Evolutionary conservation across 2,888 invertebrate genomes (phyloP).

Genomic region (Geophilus truncorum): DNA sequence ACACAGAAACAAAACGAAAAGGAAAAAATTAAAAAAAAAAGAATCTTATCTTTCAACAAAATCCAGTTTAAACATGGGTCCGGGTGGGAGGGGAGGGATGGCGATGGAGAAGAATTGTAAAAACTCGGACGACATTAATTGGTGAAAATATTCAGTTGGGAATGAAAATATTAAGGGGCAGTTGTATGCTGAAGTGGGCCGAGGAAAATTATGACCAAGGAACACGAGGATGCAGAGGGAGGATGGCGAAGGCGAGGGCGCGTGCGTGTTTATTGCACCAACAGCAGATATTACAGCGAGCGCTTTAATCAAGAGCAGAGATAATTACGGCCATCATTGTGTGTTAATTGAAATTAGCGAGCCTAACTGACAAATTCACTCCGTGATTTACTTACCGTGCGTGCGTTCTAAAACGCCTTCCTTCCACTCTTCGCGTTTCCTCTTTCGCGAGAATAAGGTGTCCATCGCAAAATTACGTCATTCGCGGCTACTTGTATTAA

Average conservation of each 20-base stretch:
- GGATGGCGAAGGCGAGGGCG: constrained; percentile 17
- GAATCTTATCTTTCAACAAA: not conserved
- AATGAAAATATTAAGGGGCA: not conserved
- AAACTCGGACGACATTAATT: not conserved
- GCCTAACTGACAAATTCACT: constrained; percentile 31
- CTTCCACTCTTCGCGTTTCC: not conserved
- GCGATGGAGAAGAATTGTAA: not conserved
- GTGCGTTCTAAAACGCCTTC: not conserved
- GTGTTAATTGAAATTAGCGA: constrained; percentile 34
- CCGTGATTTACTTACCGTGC: constrained; percentile 30
- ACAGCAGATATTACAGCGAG: constrained; percentile 34
- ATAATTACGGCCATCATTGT: constrained; percentile 34
- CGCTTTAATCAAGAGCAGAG: constrained; percentile 31
- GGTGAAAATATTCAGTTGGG: not conserved
- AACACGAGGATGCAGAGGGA: constrained; percentile 10
- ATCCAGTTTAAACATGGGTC: not conserved
- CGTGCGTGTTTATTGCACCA: constrained; percentile 32
- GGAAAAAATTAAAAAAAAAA: not conserved
- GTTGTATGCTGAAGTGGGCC: not conserved
- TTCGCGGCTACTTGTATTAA: not conserved
- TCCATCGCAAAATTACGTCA: not conserved
- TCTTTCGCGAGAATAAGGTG: not conserved
- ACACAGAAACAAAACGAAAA: not conserved
- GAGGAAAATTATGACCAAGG: not conserved
- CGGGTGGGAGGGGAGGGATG: no score